Evolutionary conservation across 2,797 vertebrate genomes (phyloP).

Genomic region (Poeciliopsis gracilis): DNA sequence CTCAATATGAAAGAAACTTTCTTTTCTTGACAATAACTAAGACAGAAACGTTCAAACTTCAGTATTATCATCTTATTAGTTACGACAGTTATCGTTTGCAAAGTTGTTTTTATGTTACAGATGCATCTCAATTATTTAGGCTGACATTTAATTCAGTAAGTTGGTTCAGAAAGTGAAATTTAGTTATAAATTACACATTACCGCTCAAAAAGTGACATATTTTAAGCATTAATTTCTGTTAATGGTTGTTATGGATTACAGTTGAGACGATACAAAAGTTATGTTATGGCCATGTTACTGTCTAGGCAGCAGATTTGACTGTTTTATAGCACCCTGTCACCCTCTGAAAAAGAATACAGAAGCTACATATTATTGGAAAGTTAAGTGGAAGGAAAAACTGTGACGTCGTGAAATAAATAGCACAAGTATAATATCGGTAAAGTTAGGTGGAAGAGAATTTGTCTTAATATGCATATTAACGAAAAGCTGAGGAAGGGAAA

Average conservation of each 20-base stretch:
- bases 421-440: not conserved
- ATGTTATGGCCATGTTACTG: not conserved
- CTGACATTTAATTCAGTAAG: not conserved
- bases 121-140: not conserved
- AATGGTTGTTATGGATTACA: not conserved
- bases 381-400: not conserved
- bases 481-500: not conserved
- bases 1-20: not conserved
- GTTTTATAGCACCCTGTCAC: not conserved
- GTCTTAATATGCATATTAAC: not conserved
- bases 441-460: not conserved
- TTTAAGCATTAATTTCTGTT: not conserved
- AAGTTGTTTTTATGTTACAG: not conserved
- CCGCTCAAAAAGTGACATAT: not conserved
- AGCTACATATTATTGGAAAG: not conserved
- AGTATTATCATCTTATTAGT: not conserved
- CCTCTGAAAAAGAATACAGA: not conserved
- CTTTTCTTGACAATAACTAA: not conserved
- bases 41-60: not conserved
- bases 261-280: not conserved
- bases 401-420: too few species aligned
- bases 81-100: not conserved
- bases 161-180: not conserved
- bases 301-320: too few species aligned
- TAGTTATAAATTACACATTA: not conserved